phyloP scores from a whole-genome alignment of 2,113 vertebrate genomes.

The Numenius arquata region DNA sequence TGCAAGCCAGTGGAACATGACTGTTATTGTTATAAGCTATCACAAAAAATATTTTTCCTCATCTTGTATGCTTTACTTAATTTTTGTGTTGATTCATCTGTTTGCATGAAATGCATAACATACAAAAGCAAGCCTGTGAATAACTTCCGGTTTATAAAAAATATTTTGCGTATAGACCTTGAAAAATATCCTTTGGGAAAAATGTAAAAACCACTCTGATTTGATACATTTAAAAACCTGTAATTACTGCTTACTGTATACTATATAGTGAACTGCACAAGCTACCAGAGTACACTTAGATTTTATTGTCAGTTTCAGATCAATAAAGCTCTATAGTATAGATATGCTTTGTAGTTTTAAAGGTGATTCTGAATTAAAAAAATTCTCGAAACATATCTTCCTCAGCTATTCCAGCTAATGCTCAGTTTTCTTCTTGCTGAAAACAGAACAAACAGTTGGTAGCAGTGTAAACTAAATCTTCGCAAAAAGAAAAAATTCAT shows the following conservation, averaged over 20 bases:
- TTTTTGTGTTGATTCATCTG: neutral
- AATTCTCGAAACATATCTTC: neutral
- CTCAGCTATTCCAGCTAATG: neutral
- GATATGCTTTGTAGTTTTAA: neutral
- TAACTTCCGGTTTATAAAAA: neutral
- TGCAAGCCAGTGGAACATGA: neutral
- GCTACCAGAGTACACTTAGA: neutral
- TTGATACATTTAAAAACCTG: neutral
- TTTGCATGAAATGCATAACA: neutral
- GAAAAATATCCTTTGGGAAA: neutral
- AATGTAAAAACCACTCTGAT: neutral
- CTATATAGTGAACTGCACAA: neutral
- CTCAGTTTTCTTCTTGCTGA: neutral
- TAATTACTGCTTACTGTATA: neutral
- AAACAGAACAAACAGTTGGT: neutral
- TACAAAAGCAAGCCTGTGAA: neutral
- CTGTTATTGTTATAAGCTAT: neutral
- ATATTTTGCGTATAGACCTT: neutral
- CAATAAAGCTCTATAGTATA: neutral
- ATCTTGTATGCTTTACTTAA: neutral
- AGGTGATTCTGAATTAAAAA: neutral
- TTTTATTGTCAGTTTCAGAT: constrained; percentile 13
- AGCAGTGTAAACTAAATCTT: neutral
- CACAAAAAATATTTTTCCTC: neutral
- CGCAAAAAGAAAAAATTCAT: neutral